phyloP scores from a whole-genome alignment of 2,888 invertebrate genomes.

The Agrotis segetum region DNA sequence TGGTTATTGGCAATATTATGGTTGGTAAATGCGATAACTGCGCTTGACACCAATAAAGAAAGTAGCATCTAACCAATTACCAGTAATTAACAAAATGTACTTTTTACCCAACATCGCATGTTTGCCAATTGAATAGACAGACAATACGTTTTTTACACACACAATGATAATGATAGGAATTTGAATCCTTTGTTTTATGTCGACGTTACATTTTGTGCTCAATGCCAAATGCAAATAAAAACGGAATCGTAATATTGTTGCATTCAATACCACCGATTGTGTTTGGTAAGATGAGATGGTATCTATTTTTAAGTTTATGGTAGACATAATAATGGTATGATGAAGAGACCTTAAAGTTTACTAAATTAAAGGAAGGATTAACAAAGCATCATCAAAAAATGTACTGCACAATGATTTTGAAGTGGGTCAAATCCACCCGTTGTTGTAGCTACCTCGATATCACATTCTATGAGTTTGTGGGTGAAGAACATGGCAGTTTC shows the following conservation, averaged over 20 bases:
- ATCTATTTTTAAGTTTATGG: slow-evolving; percentile 32
- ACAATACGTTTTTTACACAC: slow-evolving; percentile 51
- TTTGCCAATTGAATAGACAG: slow-evolving; percentile 43
- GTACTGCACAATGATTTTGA: no score
- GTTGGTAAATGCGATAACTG: not conserved
- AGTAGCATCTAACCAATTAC: slow-evolving; percentile 42
- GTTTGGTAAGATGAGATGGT: slow-evolving; percentile 27
- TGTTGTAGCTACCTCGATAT: no score
- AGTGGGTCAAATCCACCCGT: no score
- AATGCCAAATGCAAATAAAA: slow-evolving; percentile 63
- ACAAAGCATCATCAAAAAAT: no score
- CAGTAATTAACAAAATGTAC: slow-evolving; percentile 30
- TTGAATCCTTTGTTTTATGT: slow-evolving; percentile 51
- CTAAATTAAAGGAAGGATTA: not conserved
- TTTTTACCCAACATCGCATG: slow-evolving; percentile 45
- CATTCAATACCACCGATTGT: slow-evolving; percentile 38
- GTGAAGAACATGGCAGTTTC: no score
- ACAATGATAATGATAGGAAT: slow-evolving; percentile 48
- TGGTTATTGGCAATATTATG: no score
- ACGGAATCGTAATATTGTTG: slow-evolving; percentile 34
- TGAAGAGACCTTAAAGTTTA: not conserved
- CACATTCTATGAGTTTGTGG: no score
- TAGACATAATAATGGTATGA: slow-evolving; percentile 1
- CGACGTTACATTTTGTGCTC: slow-evolving; percentile 39
- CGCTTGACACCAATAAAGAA: slow-evolving; percentile 59